phyloP scores from a whole-genome alignment of 2,113 vertebrate species.

The Amia ocellicauda region DNA sequence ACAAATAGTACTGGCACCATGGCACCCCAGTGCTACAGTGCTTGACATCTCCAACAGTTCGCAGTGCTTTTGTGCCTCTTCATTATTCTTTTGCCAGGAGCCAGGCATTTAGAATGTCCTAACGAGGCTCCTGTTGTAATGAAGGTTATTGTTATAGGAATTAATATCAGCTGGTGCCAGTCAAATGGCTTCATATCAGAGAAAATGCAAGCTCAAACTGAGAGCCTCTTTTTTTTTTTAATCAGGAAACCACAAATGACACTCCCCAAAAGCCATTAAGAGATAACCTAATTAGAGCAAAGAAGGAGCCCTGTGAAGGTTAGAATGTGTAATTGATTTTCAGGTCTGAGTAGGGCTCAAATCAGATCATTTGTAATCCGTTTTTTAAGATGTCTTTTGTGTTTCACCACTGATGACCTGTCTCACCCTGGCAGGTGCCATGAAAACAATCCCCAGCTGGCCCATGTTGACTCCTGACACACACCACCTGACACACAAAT shows the following conservation, averaged over 20 bases:
- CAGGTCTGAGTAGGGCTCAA: background rate
- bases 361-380: slow-evolving; percentile 7
- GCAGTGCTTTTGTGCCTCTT: background rate
- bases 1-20: background rate
- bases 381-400: slow-evolving; percentile 1
- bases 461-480: too few relatives aligned
- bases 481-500: too few relatives aligned
- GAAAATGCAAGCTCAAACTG: background rate
- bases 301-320: background rate
- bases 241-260: background rate
- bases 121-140: background rate
- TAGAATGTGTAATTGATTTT: background rate
- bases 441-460: background rate
- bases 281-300: slow-evolving; percentile 8
- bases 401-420: background rate
- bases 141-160: background rate
- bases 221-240: background rate
- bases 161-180: background rate
- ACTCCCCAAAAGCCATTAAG: background rate
- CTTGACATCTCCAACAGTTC: background rate
- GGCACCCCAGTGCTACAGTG: background rate
- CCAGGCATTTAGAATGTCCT: background rate
- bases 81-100: background rate
- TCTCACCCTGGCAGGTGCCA: background rate
- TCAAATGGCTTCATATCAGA: background rate